Evolutionary conservation across 2,888 invertebrate genomes (phyloP), one percentile per base, ranked within the genome.

Genomic region (Lasius fuliginosus): DNA sequence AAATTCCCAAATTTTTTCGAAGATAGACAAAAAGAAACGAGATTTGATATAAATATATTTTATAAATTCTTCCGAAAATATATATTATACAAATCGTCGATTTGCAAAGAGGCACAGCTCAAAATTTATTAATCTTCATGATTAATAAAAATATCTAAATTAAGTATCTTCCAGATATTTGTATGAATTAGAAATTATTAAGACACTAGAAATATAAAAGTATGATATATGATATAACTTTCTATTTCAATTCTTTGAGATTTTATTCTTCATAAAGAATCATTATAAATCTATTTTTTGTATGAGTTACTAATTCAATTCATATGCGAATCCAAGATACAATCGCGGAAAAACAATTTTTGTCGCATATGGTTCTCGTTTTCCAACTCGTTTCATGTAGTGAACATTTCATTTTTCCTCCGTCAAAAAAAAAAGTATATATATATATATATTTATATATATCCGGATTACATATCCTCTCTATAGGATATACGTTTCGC

Each of bases 341-440:
- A 83, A 87, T 87, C 87, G 85, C 83, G 82, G 74, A 82, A 69
- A n/a, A 64, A 75, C 81, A 86, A 89, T 89, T 58, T 67, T 89
- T 89, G 83, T 88, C 82, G 68, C 62, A 74, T 74, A 60, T 83
- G 42, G 49, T 71, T 53, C 89, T 36, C 74, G 82, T 87, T 88
- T 88, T 89, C 88, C 87, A 85, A 77, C 82, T 89, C 87, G 85
- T 87, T 88, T 88, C 89, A 83, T 81, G 30, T 53, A 87, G 40
- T 67, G 79, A 87, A 84, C 85, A 75, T 76, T 87, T 83, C 68
- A 79, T 85, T 89, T 85, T 85, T 79, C 76, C 79, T 82, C 79
- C 83, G 65, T 18, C 8, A 8, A 9, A 42, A 23, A 23, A 23
- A 23, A 23, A 23, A 23, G 23, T 4, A 46, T 0, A 46, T 15